A percentile compares a stretch with the other conserved stretches of the same genome.
Evolutionary conservation across 2,113 vertebrate genomes (phyloP).

Genomic region (Hypomesus transpacificus): DNA sequence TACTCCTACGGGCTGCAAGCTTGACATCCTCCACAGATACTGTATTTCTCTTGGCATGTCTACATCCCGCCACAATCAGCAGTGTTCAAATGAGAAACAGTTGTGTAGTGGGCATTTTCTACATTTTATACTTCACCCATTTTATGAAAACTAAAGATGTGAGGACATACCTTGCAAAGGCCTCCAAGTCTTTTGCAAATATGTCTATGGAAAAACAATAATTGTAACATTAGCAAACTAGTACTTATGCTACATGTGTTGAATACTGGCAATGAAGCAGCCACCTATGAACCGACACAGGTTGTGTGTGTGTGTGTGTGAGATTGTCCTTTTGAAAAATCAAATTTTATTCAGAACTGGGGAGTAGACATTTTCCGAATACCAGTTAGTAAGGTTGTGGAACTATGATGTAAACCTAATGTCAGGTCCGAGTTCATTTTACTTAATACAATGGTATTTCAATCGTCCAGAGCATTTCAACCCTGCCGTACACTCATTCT

Average conservation of each 20-base stretch:
- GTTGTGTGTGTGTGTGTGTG: no score
- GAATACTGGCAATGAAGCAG: background rate
- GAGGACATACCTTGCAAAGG: conserved; percentile 84
- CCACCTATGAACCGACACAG: background rate
- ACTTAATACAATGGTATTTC: no score
- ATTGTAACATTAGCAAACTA: background rate
- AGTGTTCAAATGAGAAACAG: background rate
- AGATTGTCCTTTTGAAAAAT: no score
- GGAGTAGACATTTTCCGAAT: no score
- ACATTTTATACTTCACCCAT: background rate
- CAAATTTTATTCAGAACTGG: no score
- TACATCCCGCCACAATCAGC: conserved; percentile 41
- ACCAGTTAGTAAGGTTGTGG: no score
- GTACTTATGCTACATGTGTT: background rate
- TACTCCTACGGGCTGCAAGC: conserved; percentile 83
- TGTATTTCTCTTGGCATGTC: conserved; percentile 88
- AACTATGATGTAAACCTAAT: no score
- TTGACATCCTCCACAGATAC: conserved; percentile 87
- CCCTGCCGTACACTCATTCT: no score
- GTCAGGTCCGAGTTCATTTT: no score
- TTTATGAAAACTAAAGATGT: background rate
- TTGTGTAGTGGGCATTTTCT: background rate
- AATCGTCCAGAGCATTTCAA: no score
- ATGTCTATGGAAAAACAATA: conserved; percentile 73
- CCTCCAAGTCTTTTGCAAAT: conserved; percentile 91